These are phyloP conservation scores for Microplitis mediator DNA, from an alignment of 1,140 invertebrate species.

Conservation along the genomic window DNA sequence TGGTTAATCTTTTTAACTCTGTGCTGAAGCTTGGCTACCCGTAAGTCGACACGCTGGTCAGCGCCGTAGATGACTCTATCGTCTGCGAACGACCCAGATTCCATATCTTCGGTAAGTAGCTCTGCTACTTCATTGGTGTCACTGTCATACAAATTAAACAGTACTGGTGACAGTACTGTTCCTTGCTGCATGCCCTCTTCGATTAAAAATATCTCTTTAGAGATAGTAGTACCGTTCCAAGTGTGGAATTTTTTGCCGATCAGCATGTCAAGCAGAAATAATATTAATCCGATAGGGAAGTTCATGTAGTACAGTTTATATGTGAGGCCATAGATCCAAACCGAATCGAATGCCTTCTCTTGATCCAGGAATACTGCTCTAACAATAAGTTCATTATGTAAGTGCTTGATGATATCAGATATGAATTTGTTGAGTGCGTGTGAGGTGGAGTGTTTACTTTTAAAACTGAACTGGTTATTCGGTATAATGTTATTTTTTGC, in stretches of 20 bases:
- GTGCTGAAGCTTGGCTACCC: neutral
- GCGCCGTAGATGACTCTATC: slow-evolving; percentile 4
- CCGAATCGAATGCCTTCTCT: slow-evolving; percentile 23
- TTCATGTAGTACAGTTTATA: slow-evolving; percentile 8
- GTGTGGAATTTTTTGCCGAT: neutral
- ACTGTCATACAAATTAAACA: slow-evolving; percentile 19
- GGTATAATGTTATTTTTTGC: neutral
- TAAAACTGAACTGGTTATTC: neutral
- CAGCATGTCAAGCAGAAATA: neutral
- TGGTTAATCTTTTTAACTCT: neutral
- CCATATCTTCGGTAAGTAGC: neutral
- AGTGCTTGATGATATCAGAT: neutral
- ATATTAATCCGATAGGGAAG: neutral
- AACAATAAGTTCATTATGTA: neutral
- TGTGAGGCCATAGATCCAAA: slow-evolving; percentile 25
- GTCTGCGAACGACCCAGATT: slow-evolving; percentile 11
- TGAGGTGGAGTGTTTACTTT: too few relatives aligned
- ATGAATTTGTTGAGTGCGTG: slow-evolving; percentile 19
- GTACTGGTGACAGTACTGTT: slow-evolving; percentile 8
- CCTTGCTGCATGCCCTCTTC: neutral
- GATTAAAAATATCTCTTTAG: neutral
- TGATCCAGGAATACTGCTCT: slow-evolving; percentile 3
- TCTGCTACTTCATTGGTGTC: neutral
- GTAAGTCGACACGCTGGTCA: neutral
- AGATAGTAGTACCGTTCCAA: neutral